Percentiles rank a stretch among this genome's conserved stretches.
Conservation (phyloP, 2,888 invertebrate species). For the Eupithecia subfuscata region DNA sequence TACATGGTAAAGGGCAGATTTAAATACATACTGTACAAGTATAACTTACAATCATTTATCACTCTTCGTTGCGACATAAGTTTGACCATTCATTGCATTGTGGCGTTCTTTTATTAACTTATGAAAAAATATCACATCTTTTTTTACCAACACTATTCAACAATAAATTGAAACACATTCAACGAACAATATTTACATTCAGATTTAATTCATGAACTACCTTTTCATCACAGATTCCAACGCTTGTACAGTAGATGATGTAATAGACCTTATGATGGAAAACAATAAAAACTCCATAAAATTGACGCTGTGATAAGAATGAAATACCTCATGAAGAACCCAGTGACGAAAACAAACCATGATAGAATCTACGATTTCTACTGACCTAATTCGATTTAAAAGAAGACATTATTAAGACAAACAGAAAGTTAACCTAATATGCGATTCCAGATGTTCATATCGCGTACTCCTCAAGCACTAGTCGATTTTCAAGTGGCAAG, state of each 20-base stretch:
- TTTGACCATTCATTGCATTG: constrained; percentile 3
- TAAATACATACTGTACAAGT: background rate
- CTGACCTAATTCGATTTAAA: constrained; percentile 40
- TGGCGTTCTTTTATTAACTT: background rate
- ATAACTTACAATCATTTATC: constrained; percentile 2
- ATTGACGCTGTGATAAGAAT: constrained; percentile 45
- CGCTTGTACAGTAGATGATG: background rate
- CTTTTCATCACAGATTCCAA: background rate
- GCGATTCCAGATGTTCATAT: constrained; percentile 47
- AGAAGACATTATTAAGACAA: constrained; percentile 30
- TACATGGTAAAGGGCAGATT: background rate
- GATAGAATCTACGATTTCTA: constrained; percentile 51
- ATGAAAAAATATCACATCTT: constrained; percentile 11
- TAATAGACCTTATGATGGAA: constrained; percentile 37
- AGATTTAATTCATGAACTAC: background rate
- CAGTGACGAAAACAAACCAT: constrained; percentile 61
- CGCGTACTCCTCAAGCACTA: constrained; percentile 47
- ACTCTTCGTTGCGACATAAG: constrained; percentile 4
- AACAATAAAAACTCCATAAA: constrained; percentile 43
- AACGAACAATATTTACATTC: background rate
- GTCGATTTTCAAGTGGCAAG: constrained; percentile 38
- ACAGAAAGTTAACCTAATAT: constrained; percentile 47
- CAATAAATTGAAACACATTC: constrained; percentile 7
- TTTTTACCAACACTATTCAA: constrained; percentile 4
- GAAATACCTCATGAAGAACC: constrained; percentile 53